Base-by-base conservation (phyloP, 2,797 vertebrate genomes). In the Hydrolagus colliei region DNA sequence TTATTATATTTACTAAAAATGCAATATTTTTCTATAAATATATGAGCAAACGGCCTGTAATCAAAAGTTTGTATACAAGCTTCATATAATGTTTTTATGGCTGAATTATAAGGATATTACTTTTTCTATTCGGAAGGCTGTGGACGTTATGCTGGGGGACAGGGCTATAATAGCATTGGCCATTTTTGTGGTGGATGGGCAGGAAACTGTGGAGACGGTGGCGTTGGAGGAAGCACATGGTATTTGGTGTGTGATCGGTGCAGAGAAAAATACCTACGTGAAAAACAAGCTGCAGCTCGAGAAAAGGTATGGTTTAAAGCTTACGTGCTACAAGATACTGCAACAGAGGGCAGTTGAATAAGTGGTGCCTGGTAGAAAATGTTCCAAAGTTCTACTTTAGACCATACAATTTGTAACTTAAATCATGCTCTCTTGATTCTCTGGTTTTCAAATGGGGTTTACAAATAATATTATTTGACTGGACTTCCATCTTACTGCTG, bases 141-240 rank as follows among this genome's bases (percentile, higher is more conserved):
- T 90, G 98, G 98, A 5, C 96, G 98, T 73, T 99, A 99, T 0
- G 98, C 98, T 7, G 98, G 97, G 86, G 98, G 98, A 86, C 98
- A 99, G 88, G 98, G 98, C 85, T 99, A 99, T 91, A 99, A 99
- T 88, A 99, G 98, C 88, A 99, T 99, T 10, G 98, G 98, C 11
- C 98, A 99, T 88, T 99, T 99, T 72, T 99, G 98, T 89, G 98
- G 98, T 22, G 98, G 98, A 85, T 99, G 98, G 98, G 98, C 98
- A 86, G 98, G 98, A 18, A 99, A 99, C 88, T 99, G 98, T 91
- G 98, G 98, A 0, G 98, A 99, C 72, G 98, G 98, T 82, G 98
- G 98, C 74, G 97, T 99, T 67, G 98, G 98, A 91, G 98, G 98
- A 89, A 99, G 98, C 91, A 99, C 98, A 8, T 99, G 98, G 98